A percentile compares a stretch with the other conserved stretches of the same genome.
phyloP scores from a whole-genome alignment of 1,140 invertebrate genomes.

The Drosophila setifemur region DNA sequence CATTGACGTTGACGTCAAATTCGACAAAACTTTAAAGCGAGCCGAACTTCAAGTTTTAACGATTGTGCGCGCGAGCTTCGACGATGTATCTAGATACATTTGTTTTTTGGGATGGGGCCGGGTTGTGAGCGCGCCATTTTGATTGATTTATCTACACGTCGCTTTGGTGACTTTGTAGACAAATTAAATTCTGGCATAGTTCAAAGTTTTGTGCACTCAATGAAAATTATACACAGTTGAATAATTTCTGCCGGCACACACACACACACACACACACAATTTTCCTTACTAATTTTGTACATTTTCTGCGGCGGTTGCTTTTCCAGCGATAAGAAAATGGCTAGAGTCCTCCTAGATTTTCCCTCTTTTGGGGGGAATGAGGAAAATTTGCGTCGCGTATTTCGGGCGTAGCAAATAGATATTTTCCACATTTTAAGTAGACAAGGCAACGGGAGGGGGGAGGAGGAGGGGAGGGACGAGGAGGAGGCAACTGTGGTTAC shows the following conservation, averaged over 20 bases:
- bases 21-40: constrained; percentile 67
- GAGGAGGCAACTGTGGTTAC: constrained; percentile 63
- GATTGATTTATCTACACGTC: constrained; percentile 75
- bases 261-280: too few species aligned
- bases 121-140: constrained; percentile 51
- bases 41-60: constrained; percentile 56
- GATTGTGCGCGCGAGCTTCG: constrained; percentile 10
- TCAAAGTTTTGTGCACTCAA: constrained; percentile 53
- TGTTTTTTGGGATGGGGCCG: constrained; percentile 3
- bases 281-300: constrained; percentile 67
- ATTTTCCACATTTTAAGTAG: constrained; percentile 80
- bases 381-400: constrained; percentile 47
- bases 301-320: constrained; percentile 25
- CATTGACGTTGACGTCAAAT: constrained; percentile 47
- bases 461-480: background rate
- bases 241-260: constrained; percentile 62
- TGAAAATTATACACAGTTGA: constrained; percentile 77
- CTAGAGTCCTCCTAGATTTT: background rate
- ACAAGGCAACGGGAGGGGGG: constrained; percentile 31
- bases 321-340: constrained; percentile 68
- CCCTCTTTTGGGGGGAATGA: constrained; percentile 13
- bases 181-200: constrained; percentile 69
- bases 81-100: background rate
- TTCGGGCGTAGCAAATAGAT: constrained; percentile 75
- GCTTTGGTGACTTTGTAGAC: constrained; percentile 76